A percentile compares a stretch with the other conserved stretches of the same genome.
These are phyloP conservation scores for Calameuta idolon DNA, from an alignment of 2,888 invertebrate species.

Conservation along the genomic window DNA sequence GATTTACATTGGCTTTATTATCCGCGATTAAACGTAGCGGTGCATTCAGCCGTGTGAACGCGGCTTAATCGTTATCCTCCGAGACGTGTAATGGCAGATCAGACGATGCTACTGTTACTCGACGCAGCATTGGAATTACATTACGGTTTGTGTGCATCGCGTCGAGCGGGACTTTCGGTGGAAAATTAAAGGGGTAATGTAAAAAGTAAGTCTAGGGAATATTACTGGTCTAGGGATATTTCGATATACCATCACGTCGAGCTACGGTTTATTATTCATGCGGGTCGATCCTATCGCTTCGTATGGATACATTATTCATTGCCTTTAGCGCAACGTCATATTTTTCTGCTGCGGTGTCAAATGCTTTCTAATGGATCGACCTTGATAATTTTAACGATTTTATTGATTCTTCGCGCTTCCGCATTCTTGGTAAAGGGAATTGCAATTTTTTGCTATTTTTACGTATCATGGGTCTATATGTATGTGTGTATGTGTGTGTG, in stretches of 20 bases:
- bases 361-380: neutral
- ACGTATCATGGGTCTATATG: rapidly evolving
- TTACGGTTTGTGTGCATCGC: too few relatives aligned
- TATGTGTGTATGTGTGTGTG: too few relatives aligned
- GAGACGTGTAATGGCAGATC: neutral
- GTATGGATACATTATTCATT: neutral
- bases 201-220: neutral
- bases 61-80: neutral
- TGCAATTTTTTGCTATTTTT: neutral
- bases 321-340: neutral
- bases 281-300: neutral
- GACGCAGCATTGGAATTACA: neutral
- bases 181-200: neutral
- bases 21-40: neutral
- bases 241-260: neutral
- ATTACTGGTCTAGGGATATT: neutral
- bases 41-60: neutral
- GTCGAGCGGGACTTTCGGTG: neutral
- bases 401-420: neutral
- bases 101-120: neutral
- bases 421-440: neutral
- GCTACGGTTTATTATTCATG: neutral
- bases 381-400: neutral
- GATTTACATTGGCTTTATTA: neutral
- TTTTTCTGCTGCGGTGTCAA: neutral